A percentile compares a stretch with the other conserved stretches of the same genome.
Evolutionary conservation across 2,797 vertebrate genomes (phyloP).

Genomic region (Xerus rutilus): DNA sequence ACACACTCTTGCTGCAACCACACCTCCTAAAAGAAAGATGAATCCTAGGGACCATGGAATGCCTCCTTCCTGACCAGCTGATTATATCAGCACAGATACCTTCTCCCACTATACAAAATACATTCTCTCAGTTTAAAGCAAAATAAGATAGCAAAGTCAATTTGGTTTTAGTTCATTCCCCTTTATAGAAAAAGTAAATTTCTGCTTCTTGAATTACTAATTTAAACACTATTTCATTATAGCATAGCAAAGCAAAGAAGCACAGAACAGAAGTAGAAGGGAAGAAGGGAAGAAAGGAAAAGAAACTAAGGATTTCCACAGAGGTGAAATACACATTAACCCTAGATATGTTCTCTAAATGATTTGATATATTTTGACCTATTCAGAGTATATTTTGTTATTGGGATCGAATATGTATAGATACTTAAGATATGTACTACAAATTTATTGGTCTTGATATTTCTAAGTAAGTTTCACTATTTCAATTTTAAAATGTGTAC

Average conservation of each 20-base stretch:
- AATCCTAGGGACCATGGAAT: neutral
- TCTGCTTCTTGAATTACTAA: neutral
- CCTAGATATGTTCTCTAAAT: neutral
- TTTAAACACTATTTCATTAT: neutral
- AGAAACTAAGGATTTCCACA: neutral
- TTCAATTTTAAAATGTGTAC: neutral
- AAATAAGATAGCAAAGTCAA: neutral
- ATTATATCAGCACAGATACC: neutral
- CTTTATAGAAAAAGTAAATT: neutral
- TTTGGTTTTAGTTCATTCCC: neutral
- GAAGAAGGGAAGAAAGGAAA: neutral
- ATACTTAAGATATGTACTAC: neutral
- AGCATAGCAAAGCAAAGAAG: neutral
- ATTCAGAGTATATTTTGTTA: neutral
- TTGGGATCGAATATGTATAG: neutral
- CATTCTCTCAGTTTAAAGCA: neutral
- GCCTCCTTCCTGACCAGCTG: neutral
- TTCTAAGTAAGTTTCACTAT: constrained; percentile 15
- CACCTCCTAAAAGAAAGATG: neutral
- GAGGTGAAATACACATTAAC: neutral
- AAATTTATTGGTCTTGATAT: neutral
- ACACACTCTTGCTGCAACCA: neutral
- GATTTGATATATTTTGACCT: constrained; percentile 42
- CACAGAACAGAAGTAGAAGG: neutral
- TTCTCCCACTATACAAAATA: neutral